These are phyloP conservation scores for Brassicogethes aeneus DNA, from an alignment of 2,888 invertebrate genomes.

Conservation along the genomic window DNA sequence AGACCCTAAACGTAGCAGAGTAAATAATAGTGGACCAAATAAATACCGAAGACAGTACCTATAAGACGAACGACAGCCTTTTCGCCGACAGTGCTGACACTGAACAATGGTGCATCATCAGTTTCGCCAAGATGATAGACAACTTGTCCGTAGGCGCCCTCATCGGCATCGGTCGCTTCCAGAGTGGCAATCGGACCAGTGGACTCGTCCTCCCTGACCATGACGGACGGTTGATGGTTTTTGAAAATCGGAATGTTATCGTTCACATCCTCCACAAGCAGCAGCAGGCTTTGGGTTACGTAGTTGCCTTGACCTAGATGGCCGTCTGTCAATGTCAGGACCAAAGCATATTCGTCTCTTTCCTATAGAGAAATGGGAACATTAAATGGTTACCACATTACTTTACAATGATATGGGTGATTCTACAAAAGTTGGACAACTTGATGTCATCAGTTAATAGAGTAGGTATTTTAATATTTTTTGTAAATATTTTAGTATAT, in stretches of 20 bases:
- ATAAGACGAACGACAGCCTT: conserved; percentile 74
- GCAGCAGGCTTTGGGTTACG: conserved; percentile 80
- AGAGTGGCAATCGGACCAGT: conserved; percentile 69
- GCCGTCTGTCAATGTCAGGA: conserved; percentile 82
- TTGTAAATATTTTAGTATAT: too few species aligned
- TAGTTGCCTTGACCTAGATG: conserved; percentile 78
- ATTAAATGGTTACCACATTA: too few species aligned
- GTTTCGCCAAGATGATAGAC: conserved; percentile 77
- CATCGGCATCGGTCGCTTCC: conserved; percentile 82
- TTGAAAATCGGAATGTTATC: conserved; percentile 85
- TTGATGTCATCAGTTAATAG: too few species aligned
- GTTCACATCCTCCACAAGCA: conserved; percentile 86
- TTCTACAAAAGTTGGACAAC: too few species aligned
- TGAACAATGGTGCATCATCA: conserved; percentile 69
- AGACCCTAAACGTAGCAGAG: conserved; percentile 29
- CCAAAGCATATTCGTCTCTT: conserved; percentile 80
- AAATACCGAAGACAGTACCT: too few species aligned
- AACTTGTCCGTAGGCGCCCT: conserved; percentile 88
- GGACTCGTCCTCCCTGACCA: conserved; percentile 68
- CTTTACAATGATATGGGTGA: too few species aligned
- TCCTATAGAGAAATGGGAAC: too few species aligned
- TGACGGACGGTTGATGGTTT: conserved; percentile 74
- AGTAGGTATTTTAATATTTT: too few species aligned
- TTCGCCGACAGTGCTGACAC: conserved; percentile 74
- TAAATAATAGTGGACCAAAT: too few species aligned